Evolutionary conservation across 64 coral and sea anemone species (phyloP).

Genomic region (Anthopleura sola): DNA sequence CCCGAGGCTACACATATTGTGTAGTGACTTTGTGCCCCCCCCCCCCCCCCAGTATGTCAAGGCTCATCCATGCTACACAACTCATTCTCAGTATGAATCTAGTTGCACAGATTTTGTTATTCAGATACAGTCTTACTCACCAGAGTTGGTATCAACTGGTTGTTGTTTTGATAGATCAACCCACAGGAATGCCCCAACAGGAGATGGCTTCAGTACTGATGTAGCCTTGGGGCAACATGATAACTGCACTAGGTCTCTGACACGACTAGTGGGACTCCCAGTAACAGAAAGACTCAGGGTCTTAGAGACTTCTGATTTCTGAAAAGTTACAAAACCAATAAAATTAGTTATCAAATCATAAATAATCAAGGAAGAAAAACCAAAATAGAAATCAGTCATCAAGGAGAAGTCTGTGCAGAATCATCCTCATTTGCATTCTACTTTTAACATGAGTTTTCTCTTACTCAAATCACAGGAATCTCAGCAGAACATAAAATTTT

Average conservation of each 20-base stretch:
- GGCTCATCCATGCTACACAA: too few relatives aligned
- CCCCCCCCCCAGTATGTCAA: too few relatives aligned
- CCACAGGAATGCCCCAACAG: not conserved
- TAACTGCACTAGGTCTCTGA: conserved; percentile 2
- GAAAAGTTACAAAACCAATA: not conserved
- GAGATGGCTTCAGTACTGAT: not conserved
- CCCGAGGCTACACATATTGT: too few relatives aligned
- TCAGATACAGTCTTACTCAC: not conserved
- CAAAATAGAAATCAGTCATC: too few relatives aligned
- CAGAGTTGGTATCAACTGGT: not conserved
- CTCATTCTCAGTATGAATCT: too few relatives aligned
- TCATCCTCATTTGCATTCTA: too few relatives aligned
- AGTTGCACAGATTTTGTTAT: too few relatives aligned
- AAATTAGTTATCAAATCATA: not conserved
- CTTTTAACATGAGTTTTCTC: too few relatives aligned
- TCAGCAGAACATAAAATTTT: too few relatives aligned
- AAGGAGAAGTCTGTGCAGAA: too few relatives aligned
- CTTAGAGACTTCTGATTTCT: conserved; percentile 20
- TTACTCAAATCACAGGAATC: too few relatives aligned
- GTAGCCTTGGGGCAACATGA: conserved; percentile 17
- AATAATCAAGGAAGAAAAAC: not conserved
- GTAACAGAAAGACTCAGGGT: not conserved
- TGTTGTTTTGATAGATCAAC: conserved; percentile 14
- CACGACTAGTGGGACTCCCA: not conserved
- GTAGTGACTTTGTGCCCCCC: too few relatives aligned